Base-by-base conservation (phyloP, 1,140 invertebrate genomes). In the Babylonia areolata region DNA sequence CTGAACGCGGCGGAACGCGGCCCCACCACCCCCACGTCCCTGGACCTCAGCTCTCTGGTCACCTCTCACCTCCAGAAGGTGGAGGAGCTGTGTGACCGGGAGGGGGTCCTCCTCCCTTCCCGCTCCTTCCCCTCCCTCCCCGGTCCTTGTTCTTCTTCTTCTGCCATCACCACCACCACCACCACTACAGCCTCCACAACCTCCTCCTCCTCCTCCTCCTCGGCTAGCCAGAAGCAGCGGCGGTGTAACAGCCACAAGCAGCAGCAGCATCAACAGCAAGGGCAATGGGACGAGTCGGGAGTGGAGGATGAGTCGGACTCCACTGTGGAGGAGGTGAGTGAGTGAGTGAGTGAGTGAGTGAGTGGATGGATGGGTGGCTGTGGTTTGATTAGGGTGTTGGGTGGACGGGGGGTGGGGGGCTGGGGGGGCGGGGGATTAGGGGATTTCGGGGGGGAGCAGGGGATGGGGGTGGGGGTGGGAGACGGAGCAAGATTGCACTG, bases 31-130 rank as follows among this genome's bases (percentile, higher is more conserved):
- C 28, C 12, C 58, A 5, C 58, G 15, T 42, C 78, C 23, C 20
- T 73, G 39, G 82, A 73, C 33, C 39, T 84, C 23, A n/a, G 64
- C n/a, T 69, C 82, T 1, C 1, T 84, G 37, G 64, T 84, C 23
- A 84, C 64, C 3, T 37, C 33, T 2, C 64, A 84, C 40, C 82
- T 84, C 2, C 82, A 84, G 69, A 39, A 84, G 20, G 37, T 84
- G 58, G 82, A 84, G 69, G 82, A 84, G 82, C 82, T 84, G 20
- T 84, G 64, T 39, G 37, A 84, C 28, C 42, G 64, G 51, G 82
- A 84, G 39, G 82, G 64, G 9, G 2, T 39, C 82, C 15, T 71
- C 12, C n/a, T 73, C 20, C 80, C 33, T 35, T 46, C 42, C 35
- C 42, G 80, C n/a, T 31, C 64, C 6, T 39, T 73, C 78, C 78